Evolutionary conservation across 2,113 vertebrate species (phyloP).

Genomic region (Macroglossus sobrinus): DNA sequence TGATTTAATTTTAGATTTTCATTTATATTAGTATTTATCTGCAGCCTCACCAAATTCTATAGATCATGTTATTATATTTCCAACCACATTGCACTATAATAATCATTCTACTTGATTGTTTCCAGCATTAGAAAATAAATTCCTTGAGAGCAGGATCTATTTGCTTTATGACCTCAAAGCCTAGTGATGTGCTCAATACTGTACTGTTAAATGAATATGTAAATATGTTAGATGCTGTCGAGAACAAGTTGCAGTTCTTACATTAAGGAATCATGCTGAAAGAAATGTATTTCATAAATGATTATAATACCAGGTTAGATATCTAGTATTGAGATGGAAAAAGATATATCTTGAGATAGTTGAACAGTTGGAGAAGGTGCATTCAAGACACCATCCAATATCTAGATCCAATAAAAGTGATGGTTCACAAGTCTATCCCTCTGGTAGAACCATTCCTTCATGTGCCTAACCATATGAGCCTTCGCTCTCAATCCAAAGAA

Average conservation of each 20-base stretch:
- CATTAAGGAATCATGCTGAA: background rate
- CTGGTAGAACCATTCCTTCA: background rate
- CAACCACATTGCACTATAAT: background rate
- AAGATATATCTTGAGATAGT: background rate
- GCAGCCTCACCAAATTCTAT: background rate
- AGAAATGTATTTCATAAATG: background rate
- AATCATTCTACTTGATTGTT: background rate
- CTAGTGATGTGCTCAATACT: background rate
- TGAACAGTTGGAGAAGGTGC: background rate
- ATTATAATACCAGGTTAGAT: background rate
- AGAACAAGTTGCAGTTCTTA: background rate
- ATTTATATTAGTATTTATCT: background rate
- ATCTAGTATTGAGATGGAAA: background rate
- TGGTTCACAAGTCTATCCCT: background rate
- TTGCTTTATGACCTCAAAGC: constrained; percentile 6
- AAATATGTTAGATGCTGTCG: background rate
- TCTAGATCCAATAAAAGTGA: background rate
- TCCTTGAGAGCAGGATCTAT: background rate
- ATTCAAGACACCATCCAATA: background rate
- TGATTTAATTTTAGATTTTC: background rate
- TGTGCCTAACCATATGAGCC: background rate
- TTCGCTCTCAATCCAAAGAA: background rate
- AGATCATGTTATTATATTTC: background rate
- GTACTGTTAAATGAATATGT: background rate
- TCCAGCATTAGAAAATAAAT: background rate